phyloP scores from a whole-genome alignment of 2,113 vertebrate genomes.

The Lepus europaeus region DNA sequence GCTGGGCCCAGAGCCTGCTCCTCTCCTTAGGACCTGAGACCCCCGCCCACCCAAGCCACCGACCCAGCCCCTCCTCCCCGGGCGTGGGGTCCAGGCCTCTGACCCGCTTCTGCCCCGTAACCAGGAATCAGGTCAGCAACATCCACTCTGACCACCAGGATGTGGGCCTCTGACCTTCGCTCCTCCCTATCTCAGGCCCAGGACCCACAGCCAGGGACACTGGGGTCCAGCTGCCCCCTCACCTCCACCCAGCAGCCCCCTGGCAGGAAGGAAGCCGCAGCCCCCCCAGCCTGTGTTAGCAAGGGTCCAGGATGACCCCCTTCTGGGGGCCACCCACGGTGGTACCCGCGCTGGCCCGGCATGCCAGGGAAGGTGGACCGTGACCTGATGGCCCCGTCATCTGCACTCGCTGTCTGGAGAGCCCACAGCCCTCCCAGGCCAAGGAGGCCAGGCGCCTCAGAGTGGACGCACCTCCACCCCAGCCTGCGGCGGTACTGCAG shows the following conservation, averaged over 20 bases:
- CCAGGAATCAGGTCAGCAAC: conserved; percentile 62
- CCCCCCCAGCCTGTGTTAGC: not conserved
- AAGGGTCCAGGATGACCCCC: not conserved
- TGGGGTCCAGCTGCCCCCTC: not conserved
- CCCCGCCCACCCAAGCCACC: not conserved
- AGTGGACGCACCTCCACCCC: not conserved
- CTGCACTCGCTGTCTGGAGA: too few relatives aligned
- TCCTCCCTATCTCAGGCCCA: not conserved
- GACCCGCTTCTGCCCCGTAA: not conserved
- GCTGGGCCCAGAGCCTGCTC: not conserved
- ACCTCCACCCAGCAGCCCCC: not conserved
- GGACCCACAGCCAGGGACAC: not conserved
- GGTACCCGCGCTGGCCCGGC: not conserved
- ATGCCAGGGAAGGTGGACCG: not conserved
- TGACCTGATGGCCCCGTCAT: not conserved
- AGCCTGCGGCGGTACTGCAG: conserved; percentile 60
- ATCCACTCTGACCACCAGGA: not conserved
- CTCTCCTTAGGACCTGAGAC: not conserved
- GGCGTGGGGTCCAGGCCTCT: not conserved
- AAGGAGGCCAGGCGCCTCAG: too few relatives aligned
- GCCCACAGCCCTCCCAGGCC: not conserved
- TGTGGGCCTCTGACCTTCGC: not conserved
- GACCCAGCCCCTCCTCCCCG: not conserved
- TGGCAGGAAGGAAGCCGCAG: not conserved
- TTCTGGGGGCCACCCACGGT: not conserved